phyloP scores from a whole-genome alignment of 2,888 invertebrate species.

The Adelphocoris suturalis region DNA sequence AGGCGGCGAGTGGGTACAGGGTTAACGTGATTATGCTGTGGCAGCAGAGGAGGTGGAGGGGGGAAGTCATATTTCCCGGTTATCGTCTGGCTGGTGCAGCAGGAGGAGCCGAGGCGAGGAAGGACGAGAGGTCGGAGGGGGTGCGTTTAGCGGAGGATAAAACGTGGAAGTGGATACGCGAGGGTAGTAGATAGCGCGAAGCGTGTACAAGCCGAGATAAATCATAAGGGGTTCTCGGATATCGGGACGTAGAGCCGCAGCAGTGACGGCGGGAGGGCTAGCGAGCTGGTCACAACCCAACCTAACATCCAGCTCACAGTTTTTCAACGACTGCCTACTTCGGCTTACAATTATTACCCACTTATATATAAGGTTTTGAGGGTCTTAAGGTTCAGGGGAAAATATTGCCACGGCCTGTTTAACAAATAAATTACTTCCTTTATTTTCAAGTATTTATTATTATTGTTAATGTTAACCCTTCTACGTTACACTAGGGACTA shows the following conservation, averaged over 20 bases:
- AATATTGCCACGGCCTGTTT: too few relatives aligned
- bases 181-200: conserved; percentile 57
- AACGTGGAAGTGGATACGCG: conserved; percentile 47
- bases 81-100: conserved; percentile 51
- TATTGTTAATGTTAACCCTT: too few relatives aligned
- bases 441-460: too few relatives aligned
- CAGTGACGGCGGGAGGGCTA: background rate
- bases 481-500: too few relatives aligned
- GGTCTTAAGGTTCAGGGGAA: too few relatives aligned
- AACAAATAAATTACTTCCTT: too few relatives aligned
- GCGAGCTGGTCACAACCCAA: background rate
- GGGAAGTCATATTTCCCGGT: conserved; percentile 64
- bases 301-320: background rate
- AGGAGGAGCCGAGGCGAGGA: background rate
- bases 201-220: conserved; percentile 54
- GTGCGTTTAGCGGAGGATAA: conserved; percentile 35
- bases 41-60: conserved; percentile 7
- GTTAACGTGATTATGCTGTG: background rate
- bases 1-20: background rate
- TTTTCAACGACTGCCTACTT: too few relatives aligned
- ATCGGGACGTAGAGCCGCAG: conserved; percentile 24
- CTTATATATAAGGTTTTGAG: too few relatives aligned
- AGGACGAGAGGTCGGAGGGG: background rate
- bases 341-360: too few relatives aligned
- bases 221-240: conserved; percentile 63